Base-by-base conservation (phyloP, 2,113 vertebrate genomes). In the Maccullochella peelii region DNA sequence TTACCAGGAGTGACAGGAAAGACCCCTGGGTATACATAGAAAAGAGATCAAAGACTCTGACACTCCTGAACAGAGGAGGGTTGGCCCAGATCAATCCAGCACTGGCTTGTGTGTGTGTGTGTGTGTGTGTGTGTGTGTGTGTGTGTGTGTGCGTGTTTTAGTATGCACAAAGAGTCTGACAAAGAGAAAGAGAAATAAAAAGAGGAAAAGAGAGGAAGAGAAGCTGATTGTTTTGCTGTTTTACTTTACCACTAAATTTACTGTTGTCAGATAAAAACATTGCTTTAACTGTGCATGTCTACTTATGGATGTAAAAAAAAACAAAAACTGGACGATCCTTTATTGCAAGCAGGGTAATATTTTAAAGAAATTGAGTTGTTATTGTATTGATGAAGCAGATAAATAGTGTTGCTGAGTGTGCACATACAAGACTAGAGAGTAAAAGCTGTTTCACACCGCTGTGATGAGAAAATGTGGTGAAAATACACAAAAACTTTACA, bases 1-100 rank as follows among this genome's bases (percentile, higher is more conserved):
- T 86, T 89, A 88, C 68, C 81, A 49, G 80, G 23, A 77, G 23
- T 73, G 81, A 84, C 88, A 89, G 88, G 63, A 84, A 63, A 86
- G 85, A 88, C 76, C 82, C 84, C 84, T 76, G 85, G 76, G 83
- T 84, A 30, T 77, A 77, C 66, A 76, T 59, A 83, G 77, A 84
- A 86, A 86, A 66, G 54, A 78, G 80, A 92, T 92, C 88, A 93
- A 87, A 91, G 74, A 84, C 75, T 69, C 36, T 33, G 79, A 78
- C 83, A 86, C 80, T 70, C 71, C 83, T 87, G 80, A 83, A 80
- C 58, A 65, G 71, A 68, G 73, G 82, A 90, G 62, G 74, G 40
- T 78, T 77, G 73, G 62, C 52, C 73, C 40, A 74, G 70, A 90
- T 85, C 85, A 88, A 86, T 83, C 79, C 83, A 85, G 80, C 72